Evolutionary conservation across 2,797 vertebrate species (phyloP).

Genomic region (Carduelis carduelis): DNA sequence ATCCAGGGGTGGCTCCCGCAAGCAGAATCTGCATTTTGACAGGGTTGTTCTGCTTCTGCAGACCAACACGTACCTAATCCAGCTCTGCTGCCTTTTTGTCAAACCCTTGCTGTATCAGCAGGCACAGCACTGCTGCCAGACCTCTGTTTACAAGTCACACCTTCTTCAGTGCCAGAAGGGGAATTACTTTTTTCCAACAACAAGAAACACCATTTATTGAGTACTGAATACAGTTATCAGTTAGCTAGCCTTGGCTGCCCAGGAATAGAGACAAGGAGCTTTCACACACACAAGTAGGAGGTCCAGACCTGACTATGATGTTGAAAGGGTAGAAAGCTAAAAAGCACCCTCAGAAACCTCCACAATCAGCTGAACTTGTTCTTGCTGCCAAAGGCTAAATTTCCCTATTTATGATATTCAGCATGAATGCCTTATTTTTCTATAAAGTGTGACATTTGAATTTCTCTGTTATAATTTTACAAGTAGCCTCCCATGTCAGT

Average conservation of each 20-base stretch:
- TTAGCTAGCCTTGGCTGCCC: not conserved
- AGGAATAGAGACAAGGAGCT: not conserved
- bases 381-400: not conserved
- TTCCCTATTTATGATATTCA: not conserved
- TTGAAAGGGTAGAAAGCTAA: not conserved
- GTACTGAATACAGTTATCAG: not conserved
- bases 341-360: not conserved
- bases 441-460: not conserved
- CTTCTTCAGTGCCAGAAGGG: not conserved
- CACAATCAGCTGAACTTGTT: not conserved
- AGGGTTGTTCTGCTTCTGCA: not conserved
- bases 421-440: not conserved
- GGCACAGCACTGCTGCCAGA: not conserved
- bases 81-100: not conserved
- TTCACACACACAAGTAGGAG: not conserved
- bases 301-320: not conserved
- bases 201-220: not conserved
- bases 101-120: not conserved
- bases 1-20: not conserved
- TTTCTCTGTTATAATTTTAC: not conserved
- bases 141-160: slow-evolving; percentile 33
- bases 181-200: slow-evolving; percentile 14
- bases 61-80: rapidly evolving
- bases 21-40: not conserved
- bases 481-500: not conserved